A percentile compares a stretch with the other conserved stretches of the same genome.
phyloP scores from a whole-genome alignment of 2,888 invertebrate genomes.

The Pocota personata region DNA sequence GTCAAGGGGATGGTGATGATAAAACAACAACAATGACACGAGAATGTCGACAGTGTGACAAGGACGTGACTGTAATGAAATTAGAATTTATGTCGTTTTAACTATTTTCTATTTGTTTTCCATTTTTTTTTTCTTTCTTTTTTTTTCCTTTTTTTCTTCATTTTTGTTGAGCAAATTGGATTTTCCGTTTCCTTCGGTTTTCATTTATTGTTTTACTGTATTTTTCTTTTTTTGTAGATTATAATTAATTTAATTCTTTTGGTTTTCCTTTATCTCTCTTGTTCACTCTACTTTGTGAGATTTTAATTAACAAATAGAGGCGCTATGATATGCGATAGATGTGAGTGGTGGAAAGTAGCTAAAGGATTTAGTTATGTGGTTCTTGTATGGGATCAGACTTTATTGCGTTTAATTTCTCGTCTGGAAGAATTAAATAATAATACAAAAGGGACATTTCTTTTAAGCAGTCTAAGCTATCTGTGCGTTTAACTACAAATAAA shows the following conservation, averaged over 20 bases:
- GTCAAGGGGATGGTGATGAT: background rate
- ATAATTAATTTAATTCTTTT: conserved; percentile 35
- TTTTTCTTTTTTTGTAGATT: conserved; percentile 1
- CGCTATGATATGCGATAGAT: background rate
- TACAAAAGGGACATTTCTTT: background rate
- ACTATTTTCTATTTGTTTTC: conserved; percentile 50
- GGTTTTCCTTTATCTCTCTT: background rate
- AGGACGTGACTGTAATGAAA: conserved; percentile 67
- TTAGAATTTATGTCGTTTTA: conserved; percentile 70
- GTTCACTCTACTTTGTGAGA: background rate
- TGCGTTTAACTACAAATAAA: background rate
- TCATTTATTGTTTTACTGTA: conserved; percentile 16
- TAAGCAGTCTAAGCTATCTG: conserved; percentile 3
- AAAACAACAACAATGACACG: conserved; percentile 48
- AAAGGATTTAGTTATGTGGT: background rate
- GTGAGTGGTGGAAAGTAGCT: background rate
- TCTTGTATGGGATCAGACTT: background rate
- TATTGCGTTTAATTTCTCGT: background rate
- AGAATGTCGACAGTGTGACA: conserved; percentile 64
- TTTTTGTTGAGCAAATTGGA: conserved; percentile 33
- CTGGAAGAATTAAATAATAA: background rate
- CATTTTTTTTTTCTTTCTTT: background rate
- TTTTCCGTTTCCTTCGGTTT: conserved; percentile 12
- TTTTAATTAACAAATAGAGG: conserved; percentile 33
- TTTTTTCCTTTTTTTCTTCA: background rate